These are phyloP conservation scores for Bucorvus abyssinicus DNA, from an alignment of 2,797 vertebrate species.

Conservation along the genomic window DNA sequence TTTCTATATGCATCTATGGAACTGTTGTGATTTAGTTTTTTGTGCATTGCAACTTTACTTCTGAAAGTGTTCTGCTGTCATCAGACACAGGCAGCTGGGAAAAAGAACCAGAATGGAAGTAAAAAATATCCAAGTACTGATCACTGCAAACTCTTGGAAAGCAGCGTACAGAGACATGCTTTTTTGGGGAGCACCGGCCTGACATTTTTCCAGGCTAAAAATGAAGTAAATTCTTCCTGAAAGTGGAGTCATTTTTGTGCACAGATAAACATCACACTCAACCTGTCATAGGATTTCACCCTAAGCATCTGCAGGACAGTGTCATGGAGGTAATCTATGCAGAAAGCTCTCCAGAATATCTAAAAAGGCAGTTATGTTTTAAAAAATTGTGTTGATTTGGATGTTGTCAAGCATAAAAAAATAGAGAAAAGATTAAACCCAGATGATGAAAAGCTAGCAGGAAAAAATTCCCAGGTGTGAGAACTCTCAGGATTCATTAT, in stretches of 20 bases:
- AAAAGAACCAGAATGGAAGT: neutral
- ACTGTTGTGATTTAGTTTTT: neutral
- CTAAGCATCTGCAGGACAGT: neutral
- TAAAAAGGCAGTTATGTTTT: neutral
- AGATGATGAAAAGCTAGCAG: neutral
- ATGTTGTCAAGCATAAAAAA: neutral
- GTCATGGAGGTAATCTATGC: neutral
- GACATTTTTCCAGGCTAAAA: neutral
- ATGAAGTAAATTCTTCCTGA: neutral
- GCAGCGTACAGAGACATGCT: neutral
- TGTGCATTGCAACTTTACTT: neutral
- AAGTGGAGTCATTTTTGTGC: neutral
- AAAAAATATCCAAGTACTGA: neutral
- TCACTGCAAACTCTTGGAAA: neutral
- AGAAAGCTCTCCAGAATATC: neutral
- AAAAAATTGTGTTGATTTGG: neutral
- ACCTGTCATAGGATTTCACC: neutral
- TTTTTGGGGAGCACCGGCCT: neutral
- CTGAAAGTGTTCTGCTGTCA: neutral
- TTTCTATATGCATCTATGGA: neutral
- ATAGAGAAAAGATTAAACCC: neutral
- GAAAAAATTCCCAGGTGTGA: neutral
- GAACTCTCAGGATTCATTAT: neutral
- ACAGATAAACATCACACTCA: neutral
- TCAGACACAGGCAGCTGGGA: neutral